Evolutionary conservation across 2,113 vertebrate genomes (phyloP).

Genomic region (Boulengerochromis microlepis): DNA sequence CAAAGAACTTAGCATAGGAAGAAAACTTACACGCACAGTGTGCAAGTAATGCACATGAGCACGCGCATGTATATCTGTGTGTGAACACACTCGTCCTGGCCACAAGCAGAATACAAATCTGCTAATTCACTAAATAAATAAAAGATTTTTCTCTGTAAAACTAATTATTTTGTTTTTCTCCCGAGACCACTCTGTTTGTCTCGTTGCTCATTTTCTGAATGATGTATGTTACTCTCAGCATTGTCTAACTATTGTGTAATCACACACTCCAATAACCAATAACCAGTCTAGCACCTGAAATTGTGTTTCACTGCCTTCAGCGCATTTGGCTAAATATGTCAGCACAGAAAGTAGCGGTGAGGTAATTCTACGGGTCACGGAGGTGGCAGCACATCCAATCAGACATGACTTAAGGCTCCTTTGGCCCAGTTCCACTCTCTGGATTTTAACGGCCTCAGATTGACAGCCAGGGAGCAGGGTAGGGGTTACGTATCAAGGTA

Average conservation of each 20-base stretch:
- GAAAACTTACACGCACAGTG: not conserved
- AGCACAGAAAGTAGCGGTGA: not conserved
- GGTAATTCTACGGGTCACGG: constrained; percentile 17
- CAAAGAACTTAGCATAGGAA: not conserved
- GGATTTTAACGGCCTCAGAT: constrained; percentile 22
- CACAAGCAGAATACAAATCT: not conserved
- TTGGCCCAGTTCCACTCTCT: constrained; percentile 21
- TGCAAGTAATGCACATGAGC: not conserved
- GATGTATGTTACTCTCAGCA: not conserved
- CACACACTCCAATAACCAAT: not conserved
- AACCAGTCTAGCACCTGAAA: not conserved
- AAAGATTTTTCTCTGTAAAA: not conserved
- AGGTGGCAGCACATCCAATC: constrained; percentile 30
- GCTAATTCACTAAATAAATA: not conserved
- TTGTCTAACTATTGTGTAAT: not conserved
- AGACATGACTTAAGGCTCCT: constrained; percentile 30
- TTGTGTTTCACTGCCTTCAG: not conserved
- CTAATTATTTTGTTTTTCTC: not conserved
- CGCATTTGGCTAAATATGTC: constrained; percentile 22
- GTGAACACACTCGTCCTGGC: not conserved
- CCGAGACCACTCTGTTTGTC: not conserved
- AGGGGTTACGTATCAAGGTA: constrained; percentile 29
- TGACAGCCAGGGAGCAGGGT: constrained; percentile 21
- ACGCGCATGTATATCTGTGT: not conserved
- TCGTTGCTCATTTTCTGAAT: not conserved